Evolutionary conservation across 1,140 invertebrate species (phyloP).

Genomic region (Pollicipes pollicipes): DNA sequence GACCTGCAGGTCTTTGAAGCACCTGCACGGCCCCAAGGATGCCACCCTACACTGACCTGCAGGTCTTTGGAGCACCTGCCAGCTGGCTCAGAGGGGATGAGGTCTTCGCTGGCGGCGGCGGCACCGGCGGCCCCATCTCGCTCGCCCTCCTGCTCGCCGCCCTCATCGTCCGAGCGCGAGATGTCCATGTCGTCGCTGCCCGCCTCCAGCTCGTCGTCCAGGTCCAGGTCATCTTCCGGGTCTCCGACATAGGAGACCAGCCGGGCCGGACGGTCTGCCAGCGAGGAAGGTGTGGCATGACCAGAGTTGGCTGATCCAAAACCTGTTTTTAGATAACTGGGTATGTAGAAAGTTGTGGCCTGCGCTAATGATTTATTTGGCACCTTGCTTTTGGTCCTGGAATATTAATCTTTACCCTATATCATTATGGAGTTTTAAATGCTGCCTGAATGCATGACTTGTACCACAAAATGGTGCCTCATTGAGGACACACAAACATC

Average conservation of each 20-base stretch:
- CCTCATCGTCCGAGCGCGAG: not conserved
- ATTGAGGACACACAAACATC: no score
- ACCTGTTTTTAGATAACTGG: no score
- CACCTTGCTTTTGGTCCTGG: no score
- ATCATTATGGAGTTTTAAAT: no score
- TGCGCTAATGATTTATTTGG: no score
- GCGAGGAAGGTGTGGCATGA: not conserved
- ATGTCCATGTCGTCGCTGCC: not conserved
- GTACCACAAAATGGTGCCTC: no score
- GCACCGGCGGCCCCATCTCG: not conserved
- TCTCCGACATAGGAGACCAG: not conserved
- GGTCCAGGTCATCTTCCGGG: constrained; percentile 12
- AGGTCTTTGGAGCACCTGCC: not conserved
- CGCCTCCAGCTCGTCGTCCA: constrained; percentile 12
- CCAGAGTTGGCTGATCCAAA: no score
- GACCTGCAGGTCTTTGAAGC: no score
- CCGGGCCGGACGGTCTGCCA: not conserved
- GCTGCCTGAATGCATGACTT: no score
- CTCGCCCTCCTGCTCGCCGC: not conserved
- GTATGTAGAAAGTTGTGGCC: no score
- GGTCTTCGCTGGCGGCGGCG: not conserved
- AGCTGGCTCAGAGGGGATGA: not conserved
- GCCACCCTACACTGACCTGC: not conserved
- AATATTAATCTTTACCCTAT: no score
- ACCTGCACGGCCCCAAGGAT: no score